Percentiles rank a stretch among this genome's conserved stretches.
Conservation (phyloP, 2,797 vertebrate genomes). For the Orestias chungarensis region DNA sequence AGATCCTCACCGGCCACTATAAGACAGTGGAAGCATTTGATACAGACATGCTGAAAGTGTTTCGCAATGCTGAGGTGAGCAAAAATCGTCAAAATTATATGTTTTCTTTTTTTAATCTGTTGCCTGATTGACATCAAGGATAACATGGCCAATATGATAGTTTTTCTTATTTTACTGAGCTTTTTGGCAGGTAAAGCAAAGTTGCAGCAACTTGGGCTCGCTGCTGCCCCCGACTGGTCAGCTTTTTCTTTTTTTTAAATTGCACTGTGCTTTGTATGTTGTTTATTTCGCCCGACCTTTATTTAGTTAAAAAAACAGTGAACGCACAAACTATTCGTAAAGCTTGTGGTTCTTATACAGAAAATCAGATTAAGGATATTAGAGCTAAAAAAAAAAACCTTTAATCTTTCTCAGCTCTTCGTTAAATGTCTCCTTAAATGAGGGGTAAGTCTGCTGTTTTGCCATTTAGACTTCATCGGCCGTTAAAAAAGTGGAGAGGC, state of each 20-base stretch:
- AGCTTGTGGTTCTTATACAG: background rate
- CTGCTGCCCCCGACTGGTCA: too few relatives aligned
- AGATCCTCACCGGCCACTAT: conserved; percentile 94
- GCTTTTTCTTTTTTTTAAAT: too few relatives aligned
- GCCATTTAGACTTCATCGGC: conserved; percentile 11
- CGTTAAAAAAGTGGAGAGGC: background rate
- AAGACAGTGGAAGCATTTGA: conserved; percentile 96
- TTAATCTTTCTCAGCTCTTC: background rate
- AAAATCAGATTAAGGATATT: background rate
- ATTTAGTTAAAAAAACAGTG: too few relatives aligned
- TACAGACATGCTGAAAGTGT: conserved; percentile 97
- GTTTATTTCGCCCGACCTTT: too few relatives aligned
- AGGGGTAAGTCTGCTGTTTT: background rate
- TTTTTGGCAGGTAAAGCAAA: too few relatives aligned
- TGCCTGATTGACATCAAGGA: too few relatives aligned
- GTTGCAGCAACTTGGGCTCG: too few relatives aligned
- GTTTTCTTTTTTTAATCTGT: too few relatives aligned
- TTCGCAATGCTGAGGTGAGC: conserved; percentile 96
- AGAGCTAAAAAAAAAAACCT: background rate
- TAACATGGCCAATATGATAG: too few relatives aligned
- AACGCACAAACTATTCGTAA: background rate
- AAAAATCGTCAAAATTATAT: too few relatives aligned
- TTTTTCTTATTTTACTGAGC: too few relatives aligned
- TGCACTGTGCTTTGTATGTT: too few relatives aligned
- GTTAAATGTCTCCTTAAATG: background rate